Conservation (phyloP, 2,113 vertebrate genomes). For the Benitochromis conjunctus region DNA sequence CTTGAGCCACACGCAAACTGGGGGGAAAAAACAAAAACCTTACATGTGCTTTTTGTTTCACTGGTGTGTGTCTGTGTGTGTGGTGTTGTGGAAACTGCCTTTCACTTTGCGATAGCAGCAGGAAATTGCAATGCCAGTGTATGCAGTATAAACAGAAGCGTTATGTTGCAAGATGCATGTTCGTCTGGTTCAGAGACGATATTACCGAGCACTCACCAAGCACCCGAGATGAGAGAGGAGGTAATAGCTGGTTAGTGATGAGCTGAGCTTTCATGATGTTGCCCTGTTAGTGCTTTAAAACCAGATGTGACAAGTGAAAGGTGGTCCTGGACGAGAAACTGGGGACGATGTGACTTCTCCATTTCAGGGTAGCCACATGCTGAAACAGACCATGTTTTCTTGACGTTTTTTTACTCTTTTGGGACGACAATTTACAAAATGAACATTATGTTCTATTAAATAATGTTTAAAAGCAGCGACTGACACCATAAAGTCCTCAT, state of each 20-base stretch:
- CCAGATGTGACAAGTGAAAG: background rate
- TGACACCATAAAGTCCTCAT: background rate
- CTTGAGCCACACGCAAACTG: background rate
- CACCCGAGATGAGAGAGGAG: accelerated
- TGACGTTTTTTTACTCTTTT: background rate
- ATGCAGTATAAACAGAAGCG: background rate
- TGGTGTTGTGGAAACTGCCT: background rate
- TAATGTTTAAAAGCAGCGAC: background rate
- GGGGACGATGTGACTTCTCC: background rate
- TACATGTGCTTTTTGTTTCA: background rate
- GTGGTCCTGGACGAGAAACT: background rate
- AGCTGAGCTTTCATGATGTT: background rate
- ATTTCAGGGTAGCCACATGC: background rate
- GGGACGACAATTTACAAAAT: background rate
- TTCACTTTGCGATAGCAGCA: background rate
- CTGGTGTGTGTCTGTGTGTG: background rate
- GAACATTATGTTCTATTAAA: background rate
- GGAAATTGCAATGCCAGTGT: background rate
- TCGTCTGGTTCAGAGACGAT: background rate
- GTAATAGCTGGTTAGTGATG: background rate
- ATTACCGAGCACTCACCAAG: accelerated
- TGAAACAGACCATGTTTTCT: background rate
- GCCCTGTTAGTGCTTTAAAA: background rate
- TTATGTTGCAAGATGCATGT: background rate
- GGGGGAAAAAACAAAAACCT: background rate